These are phyloP conservation scores for Agrochola macilenta DNA, from an alignment of 2,888 invertebrate genomes.

Conservation along the genomic window DNA sequence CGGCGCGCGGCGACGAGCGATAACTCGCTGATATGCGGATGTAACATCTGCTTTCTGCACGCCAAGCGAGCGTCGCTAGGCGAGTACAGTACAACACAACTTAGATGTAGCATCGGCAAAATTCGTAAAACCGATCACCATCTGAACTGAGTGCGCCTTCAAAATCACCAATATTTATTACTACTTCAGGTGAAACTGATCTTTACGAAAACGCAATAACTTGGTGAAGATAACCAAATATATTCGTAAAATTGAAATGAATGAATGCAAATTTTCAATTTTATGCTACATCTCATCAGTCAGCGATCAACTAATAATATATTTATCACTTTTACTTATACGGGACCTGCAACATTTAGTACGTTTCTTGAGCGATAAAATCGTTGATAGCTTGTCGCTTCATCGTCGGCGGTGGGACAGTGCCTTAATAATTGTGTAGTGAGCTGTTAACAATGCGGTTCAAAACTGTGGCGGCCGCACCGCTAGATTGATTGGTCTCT, in stretches of 20 bases:
- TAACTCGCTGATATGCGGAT: neutral
- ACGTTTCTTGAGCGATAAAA: neutral
- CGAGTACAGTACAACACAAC: neutral
- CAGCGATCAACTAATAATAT: too few species aligned
- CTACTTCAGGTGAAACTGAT: too few species aligned
- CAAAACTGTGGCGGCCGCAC: slow-evolving; percentile 54
- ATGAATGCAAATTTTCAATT: too few species aligned
- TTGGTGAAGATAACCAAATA: too few species aligned
- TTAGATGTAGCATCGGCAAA: too few species aligned
- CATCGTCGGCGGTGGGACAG: neutral
- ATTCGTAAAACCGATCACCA: too few species aligned
- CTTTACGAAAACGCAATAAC: too few species aligned
- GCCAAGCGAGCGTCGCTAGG: neutral
- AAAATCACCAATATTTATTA: too few species aligned
- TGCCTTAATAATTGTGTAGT: slow-evolving; percentile 44
- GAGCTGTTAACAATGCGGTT: slow-evolving; percentile 59
- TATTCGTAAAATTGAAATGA: too few species aligned
- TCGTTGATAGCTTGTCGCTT: neutral
- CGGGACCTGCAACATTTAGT: neutral
- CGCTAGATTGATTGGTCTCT: slow-evolving; percentile 70
- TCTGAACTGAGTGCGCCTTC: too few species aligned
- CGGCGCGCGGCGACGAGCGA: neutral
- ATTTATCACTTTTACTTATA: neutral
- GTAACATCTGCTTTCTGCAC: too few species aligned
- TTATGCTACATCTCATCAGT: too few species aligned